Evolutionary conservation across 1,140 invertebrate species (phyloP), one percentile per base, ranked within the genome.

Genomic region (Acarapis woodi): DNA sequence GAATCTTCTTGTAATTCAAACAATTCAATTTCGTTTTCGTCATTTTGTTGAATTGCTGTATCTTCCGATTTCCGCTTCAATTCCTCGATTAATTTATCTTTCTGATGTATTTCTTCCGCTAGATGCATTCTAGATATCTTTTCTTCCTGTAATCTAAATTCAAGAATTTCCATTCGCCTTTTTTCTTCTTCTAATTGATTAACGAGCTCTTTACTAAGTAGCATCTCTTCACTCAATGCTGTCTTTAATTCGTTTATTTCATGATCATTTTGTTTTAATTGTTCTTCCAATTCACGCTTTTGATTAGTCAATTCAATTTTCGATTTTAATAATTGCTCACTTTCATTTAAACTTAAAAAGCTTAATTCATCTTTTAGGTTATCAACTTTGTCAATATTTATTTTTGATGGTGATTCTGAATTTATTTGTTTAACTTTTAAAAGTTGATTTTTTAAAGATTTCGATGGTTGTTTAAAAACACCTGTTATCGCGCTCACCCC

Each of bases 361-460:
- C 93, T 72, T 48, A 90, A 78, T 42, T 76, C 69, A 50, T 87
- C 76, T 53, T 87, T 93, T 53, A 88, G 80, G 52, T 76, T 73
- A 39, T 90, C 56, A 20, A 76, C 59, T 52, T 87, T 79, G 79
- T 90, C 52, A 25, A 54, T 34, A 24, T 37, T 37, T 29, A 33
- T 41, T 39, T 38, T 37, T 38, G 38, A 37, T 26, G 45, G 32
- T 10, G 42, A 28, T 31, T 37, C 29, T 26, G 23, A 32, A 33
- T 14, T 22, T 22, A 8, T n/a, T 6, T 47, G 73, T 74, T 36
- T 66, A 79, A 4, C 69, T 69, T 39, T 85, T 62, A 37, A 80
- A 79, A 9, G 61, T 62, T 49, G 82, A n/a, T n/a, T n/a, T n/a
- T n/a, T n/a, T n/a, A n/a, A n/a, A n/a, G n/a, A n/a, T n/a, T n/a